These are phyloP conservation scores for Urocitellus parryii DNA, from an alignment of 2,113 vertebrate genomes.

Conservation along the genomic window DNA sequence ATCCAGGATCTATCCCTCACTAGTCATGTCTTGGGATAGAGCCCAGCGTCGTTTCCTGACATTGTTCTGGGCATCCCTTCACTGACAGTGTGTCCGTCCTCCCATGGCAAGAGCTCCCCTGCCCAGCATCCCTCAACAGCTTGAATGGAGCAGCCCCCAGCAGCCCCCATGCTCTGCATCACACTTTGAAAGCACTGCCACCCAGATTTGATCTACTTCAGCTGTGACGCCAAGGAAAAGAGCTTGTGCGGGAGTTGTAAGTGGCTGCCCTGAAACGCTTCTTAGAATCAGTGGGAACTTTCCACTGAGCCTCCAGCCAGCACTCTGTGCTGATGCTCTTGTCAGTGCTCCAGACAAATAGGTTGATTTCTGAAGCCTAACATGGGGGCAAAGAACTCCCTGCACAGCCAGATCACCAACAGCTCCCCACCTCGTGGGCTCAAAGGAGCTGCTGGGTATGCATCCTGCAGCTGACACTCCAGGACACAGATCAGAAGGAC, in stretches of 20 bases:
- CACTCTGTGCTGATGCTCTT: neutral
- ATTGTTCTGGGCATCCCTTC: neutral
- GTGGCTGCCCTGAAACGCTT: neutral
- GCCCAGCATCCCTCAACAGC: neutral
- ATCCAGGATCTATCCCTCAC: neutral
- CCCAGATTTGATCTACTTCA: neutral
- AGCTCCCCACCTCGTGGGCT: neutral
- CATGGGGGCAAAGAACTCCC: neutral
- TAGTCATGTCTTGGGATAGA: neutral
- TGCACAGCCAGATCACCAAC: neutral
- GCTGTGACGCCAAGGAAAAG: neutral
- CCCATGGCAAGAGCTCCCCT: neutral
- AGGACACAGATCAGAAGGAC: neutral
- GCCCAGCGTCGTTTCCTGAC: neutral
- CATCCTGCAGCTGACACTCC: neutral
- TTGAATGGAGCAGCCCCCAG: neutral
- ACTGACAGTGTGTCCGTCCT: neutral
- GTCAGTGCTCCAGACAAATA: neutral
- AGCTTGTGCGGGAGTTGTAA: no score
- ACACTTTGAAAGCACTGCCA: neutral
- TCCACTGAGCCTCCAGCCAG: neutral
- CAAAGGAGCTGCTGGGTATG: neutral
- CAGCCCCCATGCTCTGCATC: neutral
- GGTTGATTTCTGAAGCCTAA: neutral
- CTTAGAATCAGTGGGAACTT: neutral